phyloP scores from a whole-genome alignment of 2,797 vertebrate species.

The Tenualosa thibaudeaui region DNA sequence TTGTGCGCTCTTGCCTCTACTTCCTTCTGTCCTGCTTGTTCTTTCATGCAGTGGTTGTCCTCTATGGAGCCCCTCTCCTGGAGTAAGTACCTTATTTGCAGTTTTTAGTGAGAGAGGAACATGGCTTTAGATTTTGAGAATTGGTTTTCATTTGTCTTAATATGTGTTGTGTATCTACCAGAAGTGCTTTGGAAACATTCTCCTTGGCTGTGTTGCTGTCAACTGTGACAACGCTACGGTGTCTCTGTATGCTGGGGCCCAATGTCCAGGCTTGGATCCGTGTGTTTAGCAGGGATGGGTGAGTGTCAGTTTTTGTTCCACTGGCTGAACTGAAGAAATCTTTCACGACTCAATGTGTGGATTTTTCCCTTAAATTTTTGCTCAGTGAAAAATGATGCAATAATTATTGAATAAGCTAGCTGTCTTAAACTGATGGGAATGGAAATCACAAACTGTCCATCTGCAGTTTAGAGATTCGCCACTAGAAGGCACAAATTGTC shows the following conservation, averaged over 20 bases:
- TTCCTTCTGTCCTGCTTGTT: conserved; percentile 88
- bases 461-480: neutral
- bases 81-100: conserved; percentile 81
- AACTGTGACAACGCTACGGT: conserved; percentile 88
- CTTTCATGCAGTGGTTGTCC: conserved; percentile 89
- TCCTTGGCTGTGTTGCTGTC: conserved; percentile 88
- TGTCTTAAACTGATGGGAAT: neutral
- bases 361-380: neutral
- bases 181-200: conserved; percentile 90
- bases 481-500: neutral
- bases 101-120: conserved; percentile 14
- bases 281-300: conserved; percentile 96
- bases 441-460: neutral
- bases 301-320: conserved; percentile 45
- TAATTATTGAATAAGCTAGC: neutral
- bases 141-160: neutral
- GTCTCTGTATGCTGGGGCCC: conserved; percentile 91
- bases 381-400: neutral
- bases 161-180: conserved; percentile 53
- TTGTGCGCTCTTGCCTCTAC: conserved; percentile 88
- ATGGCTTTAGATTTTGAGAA: neutral
- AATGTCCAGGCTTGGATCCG: conserved; percentile 92
- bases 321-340: neutral
- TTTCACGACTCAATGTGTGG: no score
- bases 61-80: conserved; percentile 92